Conservation (phyloP, 2,113 vertebrate species). For the Carollia perspicillata region DNA sequence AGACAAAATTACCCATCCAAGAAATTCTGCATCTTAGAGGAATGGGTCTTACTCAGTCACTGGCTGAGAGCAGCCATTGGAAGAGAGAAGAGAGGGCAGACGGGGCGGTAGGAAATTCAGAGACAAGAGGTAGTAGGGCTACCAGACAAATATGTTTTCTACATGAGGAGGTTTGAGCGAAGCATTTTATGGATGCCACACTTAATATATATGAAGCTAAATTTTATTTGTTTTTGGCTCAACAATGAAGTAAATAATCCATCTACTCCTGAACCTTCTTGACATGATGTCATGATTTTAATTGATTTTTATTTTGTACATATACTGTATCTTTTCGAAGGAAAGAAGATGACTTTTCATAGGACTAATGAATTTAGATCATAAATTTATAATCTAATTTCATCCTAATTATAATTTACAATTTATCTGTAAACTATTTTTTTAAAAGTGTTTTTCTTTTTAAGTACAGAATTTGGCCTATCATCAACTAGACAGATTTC, state of each 20-base stretch:
- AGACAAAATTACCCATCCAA: background rate
- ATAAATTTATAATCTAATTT: background rate
- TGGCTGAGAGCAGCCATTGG: background rate
- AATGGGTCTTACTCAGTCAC: background rate
- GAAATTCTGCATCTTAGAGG: background rate
- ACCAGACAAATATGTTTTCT: background rate
- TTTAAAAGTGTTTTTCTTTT: background rate
- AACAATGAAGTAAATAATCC: background rate
- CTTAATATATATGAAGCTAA: background rate
- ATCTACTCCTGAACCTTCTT: background rate
- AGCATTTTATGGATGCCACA: background rate
- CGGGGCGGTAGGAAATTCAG: background rate
- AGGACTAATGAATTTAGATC: background rate
- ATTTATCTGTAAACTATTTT: background rate
- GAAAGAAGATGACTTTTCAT: background rate
- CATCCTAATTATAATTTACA: background rate
- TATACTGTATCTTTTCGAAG: background rate
- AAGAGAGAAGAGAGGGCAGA: background rate
- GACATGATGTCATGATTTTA: background rate
- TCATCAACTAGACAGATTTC: background rate
- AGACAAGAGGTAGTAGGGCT: background rate
- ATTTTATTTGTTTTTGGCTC: background rate
- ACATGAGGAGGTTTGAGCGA: background rate
- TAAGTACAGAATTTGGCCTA: background rate
- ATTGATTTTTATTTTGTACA: background rate